Percentiles rank a stretch among this genome's conserved stretches.
These are phyloP conservation scores for Sebastes dallii DNA, from an alignment of 2,797 vertebrate genomes.

Conservation along the genomic window DNA sequence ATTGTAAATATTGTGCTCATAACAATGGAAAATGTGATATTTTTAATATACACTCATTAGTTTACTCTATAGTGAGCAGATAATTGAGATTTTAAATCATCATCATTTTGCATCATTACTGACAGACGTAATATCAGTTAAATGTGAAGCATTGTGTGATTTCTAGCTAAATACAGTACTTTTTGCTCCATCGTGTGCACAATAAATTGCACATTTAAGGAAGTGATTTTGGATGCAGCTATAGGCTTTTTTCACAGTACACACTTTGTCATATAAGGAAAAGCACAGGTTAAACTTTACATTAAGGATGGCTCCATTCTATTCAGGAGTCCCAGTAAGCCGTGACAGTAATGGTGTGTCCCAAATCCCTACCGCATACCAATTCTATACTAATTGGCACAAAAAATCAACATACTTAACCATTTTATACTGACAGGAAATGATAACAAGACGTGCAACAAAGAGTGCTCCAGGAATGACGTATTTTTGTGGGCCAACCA, in stretches of 20 bases:
- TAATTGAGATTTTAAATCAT: neutral
- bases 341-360: neutral
- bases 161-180: neutral
- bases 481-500: too few relatives aligned
- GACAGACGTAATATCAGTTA: neutral
- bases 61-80: neutral
- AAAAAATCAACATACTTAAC: too few relatives aligned
- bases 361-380: neutral
- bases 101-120: neutral
- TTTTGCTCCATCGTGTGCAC: too few relatives aligned
- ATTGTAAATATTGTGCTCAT: neutral
- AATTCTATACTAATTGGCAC: neutral
- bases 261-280: neutral
- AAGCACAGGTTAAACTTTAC: too few relatives aligned
- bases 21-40: neutral
- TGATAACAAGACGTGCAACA: too few relatives aligned
- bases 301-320: too few relatives aligned
- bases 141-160: neutral
- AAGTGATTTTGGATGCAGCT: neutral
- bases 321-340: neutral
- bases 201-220: neutral
- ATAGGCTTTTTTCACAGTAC: neutral
- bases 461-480: too few relatives aligned
- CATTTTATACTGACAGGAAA: too few relatives aligned
- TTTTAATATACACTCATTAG: neutral